A percentile compares a stretch with the other conserved stretches of the same genome.
These are phyloP conservation scores for Anomalospiza imberbis DNA, from an alignment of 2,797 vertebrate species.

Conservation along the genomic window DNA sequence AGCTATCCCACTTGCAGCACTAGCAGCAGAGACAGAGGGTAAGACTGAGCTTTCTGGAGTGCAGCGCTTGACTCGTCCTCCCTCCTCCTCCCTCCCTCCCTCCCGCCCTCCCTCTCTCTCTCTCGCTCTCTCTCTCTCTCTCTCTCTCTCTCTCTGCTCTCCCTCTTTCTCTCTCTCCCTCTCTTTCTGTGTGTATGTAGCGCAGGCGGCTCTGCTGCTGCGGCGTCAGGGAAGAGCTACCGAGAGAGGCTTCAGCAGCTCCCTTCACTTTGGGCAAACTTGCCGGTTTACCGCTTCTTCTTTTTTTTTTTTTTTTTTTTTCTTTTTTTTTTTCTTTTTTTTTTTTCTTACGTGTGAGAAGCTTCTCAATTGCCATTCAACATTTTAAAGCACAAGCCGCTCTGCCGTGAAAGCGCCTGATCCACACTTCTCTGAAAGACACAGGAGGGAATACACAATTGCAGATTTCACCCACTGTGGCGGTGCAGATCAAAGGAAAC, in stretches of 20 bases:
- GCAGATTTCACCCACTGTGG: conserved; percentile 71
- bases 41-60: conserved; percentile 56
- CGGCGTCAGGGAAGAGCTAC: conserved; percentile 55
- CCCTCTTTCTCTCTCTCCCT: conserved; percentile 24
- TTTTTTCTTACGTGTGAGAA: neutral
- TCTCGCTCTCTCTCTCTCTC: neutral
- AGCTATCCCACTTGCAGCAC: conserved; percentile 46
- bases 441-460: conserved; percentile 65
- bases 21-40: conserved; percentile 7
- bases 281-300: conserved; percentile 43
- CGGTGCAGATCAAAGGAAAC: conserved; percentile 69
- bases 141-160: neutral
- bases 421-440: conserved; percentile 65
- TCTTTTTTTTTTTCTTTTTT: neutral
- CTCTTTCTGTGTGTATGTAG: conserved; percentile 54
- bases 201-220: conserved; percentile 53
- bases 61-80: conserved; percentile 44
- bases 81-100: neutral
- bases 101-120: neutral
- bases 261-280: conserved; percentile 75
- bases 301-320: accelerated
- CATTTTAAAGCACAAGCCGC: conserved; percentile 54
- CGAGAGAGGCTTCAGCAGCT: conserved; percentile 52
- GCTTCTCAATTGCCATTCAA: conserved; percentile 58
- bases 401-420: conserved; percentile 59